Evolutionary conservation across 1,140 invertebrate species (phyloP).

Genomic region (Orchesella cincta): DNA sequence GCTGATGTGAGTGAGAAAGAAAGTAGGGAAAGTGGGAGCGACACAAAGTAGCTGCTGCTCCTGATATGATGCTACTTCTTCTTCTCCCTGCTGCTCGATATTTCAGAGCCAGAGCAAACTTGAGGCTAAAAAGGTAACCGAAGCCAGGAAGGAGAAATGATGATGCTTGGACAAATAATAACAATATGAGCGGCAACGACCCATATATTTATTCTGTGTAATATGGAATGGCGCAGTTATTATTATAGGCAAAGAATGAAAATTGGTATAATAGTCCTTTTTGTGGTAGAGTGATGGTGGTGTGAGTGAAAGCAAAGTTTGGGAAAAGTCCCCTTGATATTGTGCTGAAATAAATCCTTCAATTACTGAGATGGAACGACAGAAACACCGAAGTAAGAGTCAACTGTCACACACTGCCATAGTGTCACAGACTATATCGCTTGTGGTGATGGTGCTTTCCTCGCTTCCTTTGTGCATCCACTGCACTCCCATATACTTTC

Average conservation of each 20-base stretch:
- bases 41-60: no score
- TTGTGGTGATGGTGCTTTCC: no score
- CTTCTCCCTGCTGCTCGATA: neutral
- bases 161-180: slow-evolving; percentile 12
- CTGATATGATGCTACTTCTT: no score
- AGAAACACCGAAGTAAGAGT: neutral
- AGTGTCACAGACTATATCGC: neutral
- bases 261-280: neutral
- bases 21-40: no score
- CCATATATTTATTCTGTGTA: no score
- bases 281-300: neutral
- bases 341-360: slow-evolving; percentile 4
- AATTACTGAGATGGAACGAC: neutral
- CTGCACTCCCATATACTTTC: no score
- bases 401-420: neutral
- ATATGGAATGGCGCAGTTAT: neutral
- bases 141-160: neutral
- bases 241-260: neutral
- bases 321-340: neutral
- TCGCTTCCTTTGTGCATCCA: no score
- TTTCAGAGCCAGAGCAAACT: neutral
- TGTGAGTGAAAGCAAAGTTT: slow-evolving; percentile 4
- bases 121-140: neutral
- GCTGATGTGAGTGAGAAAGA: no score
- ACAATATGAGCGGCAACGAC: neutral